phyloP scores from a whole-genome alignment of 2,888 invertebrate genomes.

The Anarsia innoxiella region DNA sequence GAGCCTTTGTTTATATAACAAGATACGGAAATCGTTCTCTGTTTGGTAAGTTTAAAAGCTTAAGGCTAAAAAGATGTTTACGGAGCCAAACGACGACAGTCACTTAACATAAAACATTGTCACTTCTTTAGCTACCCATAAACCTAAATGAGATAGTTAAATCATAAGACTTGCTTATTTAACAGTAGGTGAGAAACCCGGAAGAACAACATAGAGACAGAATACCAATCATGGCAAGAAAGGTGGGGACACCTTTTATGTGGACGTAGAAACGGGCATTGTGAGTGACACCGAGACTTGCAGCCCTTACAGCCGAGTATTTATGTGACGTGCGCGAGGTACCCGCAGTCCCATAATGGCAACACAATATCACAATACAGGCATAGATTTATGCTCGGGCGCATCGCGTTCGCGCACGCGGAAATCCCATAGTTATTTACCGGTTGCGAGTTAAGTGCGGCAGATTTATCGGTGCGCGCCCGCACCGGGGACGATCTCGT shows the following conservation, averaged over 20 bases:
- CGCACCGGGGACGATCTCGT: constrained; percentile 62
- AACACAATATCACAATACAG: constrained; percentile 74
- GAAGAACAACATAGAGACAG: constrained; percentile 1
- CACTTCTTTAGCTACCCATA: no score
- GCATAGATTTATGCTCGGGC: constrained; percentile 71
- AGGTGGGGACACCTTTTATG: not conserved
- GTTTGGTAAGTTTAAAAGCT: no score
- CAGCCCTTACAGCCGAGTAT: constrained; percentile 48
- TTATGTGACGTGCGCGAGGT: constrained; percentile 63
- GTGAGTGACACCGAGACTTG: constrained; percentile 33
- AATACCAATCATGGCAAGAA: constrained; percentile 5
- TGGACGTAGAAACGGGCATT: constrained; percentile 14
- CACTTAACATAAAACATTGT: no score
- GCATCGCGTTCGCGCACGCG: constrained; percentile 71
- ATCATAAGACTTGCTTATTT: no score
- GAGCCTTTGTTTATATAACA: constrained; percentile 23
- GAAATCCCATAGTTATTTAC: constrained; percentile 76
- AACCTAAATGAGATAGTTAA: no score
- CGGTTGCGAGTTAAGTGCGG: constrained; percentile 73
- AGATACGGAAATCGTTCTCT: constrained; percentile 32
- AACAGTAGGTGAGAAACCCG: not conserved
- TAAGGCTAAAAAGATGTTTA: no score
- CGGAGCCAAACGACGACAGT: no score
- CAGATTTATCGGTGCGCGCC: constrained; percentile 67
- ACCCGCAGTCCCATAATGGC: constrained; percentile 65